Conservation (phyloP, 2,113 vertebrate species). For the Muntiacus reevesi region DNA sequence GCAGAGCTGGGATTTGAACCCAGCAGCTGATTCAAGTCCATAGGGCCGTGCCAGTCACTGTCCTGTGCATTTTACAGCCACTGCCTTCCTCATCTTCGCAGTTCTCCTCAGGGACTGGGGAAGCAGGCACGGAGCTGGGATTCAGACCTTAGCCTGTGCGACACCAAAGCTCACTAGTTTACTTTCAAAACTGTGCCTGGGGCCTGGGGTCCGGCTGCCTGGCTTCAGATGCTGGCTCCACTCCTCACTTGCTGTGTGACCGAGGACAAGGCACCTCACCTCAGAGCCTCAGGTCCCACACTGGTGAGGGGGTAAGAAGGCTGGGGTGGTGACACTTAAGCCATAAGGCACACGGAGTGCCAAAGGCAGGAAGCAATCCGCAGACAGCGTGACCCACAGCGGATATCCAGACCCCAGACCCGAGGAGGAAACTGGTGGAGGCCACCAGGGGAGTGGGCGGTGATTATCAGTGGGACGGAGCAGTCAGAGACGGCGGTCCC, state of each 20-base stretch:
- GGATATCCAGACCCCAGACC: background rate
- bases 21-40: background rate
- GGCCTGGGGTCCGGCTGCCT: background rate
- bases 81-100: background rate
- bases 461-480: background rate
- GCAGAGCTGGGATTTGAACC: background rate
- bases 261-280: background rate
- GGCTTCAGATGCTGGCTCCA: background rate
- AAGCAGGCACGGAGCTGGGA: background rate
- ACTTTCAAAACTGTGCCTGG: background rate
- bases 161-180: background rate
- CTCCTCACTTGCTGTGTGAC: background rate
- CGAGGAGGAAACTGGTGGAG: background rate
- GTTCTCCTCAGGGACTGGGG: background rate
- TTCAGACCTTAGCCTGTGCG: background rate
- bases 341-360: accelerated
- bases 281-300: background rate
- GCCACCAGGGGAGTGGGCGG: accelerated
- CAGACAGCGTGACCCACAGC: accelerated
- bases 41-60: background rate
- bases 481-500: background rate
- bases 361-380: background rate
- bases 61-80: background rate
- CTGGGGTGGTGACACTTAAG: background rate
- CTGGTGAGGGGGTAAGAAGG: background rate